Evolutionary conservation across 2,113 vertebrate genomes (phyloP), one percentile per base, ranked within the genome.

Genomic region (Tricholaema leucomelas): DNA sequence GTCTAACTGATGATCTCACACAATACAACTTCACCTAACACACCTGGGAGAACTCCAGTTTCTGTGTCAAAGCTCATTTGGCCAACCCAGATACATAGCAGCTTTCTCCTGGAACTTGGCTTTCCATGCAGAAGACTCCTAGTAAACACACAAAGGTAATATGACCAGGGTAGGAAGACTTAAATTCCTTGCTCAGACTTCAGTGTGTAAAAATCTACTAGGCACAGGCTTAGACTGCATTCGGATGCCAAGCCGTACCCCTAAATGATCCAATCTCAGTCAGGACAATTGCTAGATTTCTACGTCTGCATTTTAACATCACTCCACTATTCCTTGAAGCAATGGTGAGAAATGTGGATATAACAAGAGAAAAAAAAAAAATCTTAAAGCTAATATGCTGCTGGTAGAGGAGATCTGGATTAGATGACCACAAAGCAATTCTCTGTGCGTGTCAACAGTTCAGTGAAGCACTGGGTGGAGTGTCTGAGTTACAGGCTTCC

Each of bases 101-200:
- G 16, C 55, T 16, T 91, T 31, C 18, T 87, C 14, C 44, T 8
- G 15, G 30, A 15, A 63, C 18, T 18, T 38, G 19, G 16, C 30
- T 81, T 79, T 46, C 38, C 63, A 48, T 0, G 1, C 9, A 58
- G 20, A n/a, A 31, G 10, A 19, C 27, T 82, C 35, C 23, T 38
- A 10, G 10, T 18, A 54, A 4, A 48, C 3, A 27, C 1, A 1
- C 38, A 52, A 55, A 81, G 19, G 12, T 33, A 48, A 73, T 48
- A 16, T 54, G 46, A 65, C 23, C 0, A 0, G 5, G n/a, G 40
- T 0, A 2, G 19, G 3, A 3, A 17, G 7, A 24, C 58, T 18
- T 21, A 60, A 23, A 70, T 9, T 17, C 63, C 9, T 44, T 23
- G 16, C 21, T 71, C 46, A 70, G 74, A 59, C 1, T 9, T 16